Percentiles rank a stretch among this genome's conserved stretches.
Conservation (phyloP, 92 coral and sea anemone species). For the Metridium senile region DNA sequence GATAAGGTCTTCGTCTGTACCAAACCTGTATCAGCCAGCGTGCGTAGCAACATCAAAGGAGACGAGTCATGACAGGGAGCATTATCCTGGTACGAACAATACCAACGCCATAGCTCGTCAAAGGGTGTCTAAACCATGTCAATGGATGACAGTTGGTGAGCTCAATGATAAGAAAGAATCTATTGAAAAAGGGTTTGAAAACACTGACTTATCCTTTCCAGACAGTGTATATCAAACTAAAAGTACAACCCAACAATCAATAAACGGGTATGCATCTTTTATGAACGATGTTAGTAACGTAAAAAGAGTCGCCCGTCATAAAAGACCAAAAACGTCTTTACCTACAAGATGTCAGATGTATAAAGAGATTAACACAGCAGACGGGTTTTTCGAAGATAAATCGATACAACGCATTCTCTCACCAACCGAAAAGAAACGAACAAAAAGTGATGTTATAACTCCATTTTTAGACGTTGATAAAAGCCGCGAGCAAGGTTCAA, state of each 20-base stretch:
- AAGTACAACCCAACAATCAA: too few relatives aligned
- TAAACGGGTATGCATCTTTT: neutral
- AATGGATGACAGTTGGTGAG: constrained; percentile 7
- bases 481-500: neutral
- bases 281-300: neutral
- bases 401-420: neutral
- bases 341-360: neutral
- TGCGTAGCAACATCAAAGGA: neutral
- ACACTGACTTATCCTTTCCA: too few relatives aligned
- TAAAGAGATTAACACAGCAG: neutral
- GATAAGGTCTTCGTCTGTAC: constrained; percentile 32
- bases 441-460: neutral
- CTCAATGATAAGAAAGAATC: neutral
- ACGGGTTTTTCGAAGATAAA: neutral
- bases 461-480: neutral
- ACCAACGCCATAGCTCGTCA: neutral
- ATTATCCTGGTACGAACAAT: constrained; percentile 7
- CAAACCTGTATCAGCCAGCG: neutral
- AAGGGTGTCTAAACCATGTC: constrained; percentile 5
- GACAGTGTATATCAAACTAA: too few relatives aligned
- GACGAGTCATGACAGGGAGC: neutral
- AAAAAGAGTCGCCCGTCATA: neutral
- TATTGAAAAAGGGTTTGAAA: neutral
- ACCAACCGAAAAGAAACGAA: neutral
- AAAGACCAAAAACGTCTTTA: neutral